Base-by-base conservation (phyloP, 2,888 invertebrate genomes). In the Lumbricus terrestris region DNA sequence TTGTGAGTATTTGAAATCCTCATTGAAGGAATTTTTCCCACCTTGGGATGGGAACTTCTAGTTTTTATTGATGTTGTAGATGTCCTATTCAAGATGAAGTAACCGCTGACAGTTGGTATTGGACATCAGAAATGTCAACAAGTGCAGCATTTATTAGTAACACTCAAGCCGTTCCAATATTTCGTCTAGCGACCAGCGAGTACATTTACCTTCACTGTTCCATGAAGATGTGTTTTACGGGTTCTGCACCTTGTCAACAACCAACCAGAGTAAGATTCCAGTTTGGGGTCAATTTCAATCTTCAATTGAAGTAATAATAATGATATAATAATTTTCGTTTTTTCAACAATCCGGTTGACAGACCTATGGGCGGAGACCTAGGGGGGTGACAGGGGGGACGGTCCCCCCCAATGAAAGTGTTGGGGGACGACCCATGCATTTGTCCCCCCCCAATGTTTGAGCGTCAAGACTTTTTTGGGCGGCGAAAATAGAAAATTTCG, bases 91-190 rank as follows among this genome's bases (percentile, higher is more conserved):
- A 35, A 33, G 85, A 85, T 85, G 85, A 85, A 85, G 85, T 35
- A 85, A 85, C 85, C 35, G 85, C 85, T 23, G 37, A 37, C 16
- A 85, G 85, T 85, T 85, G 85, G 85, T 37, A 35, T 15, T 85
- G 85, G 85, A 85, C 85, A 37, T 85, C 85, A 85, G 85, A 85
- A 85, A 34, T 35, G 85, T 85, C 85, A 85, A 85, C 85, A 85
- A 37, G 23, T 85, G 34, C 85, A 34, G 23, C 85, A 85, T 85
- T 35, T 37, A 33, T 85, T 85, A 85, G 11, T 23, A 85, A 85
- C 85, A 85, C 85, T 85, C 85, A 35, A 85, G n/a, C 34, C 5
- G 85, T 85, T 37, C 37, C 85, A 34, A 85, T 85, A 35, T 85
- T 85, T 37, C 85, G 85, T 85, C 85, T 85, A 23, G 34, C 85